Evolutionary conservation across 2,113 vertebrate species (phyloP), one percentile per base, ranked within the genome.

Genomic region (Chloebia gouldiae): DNA sequence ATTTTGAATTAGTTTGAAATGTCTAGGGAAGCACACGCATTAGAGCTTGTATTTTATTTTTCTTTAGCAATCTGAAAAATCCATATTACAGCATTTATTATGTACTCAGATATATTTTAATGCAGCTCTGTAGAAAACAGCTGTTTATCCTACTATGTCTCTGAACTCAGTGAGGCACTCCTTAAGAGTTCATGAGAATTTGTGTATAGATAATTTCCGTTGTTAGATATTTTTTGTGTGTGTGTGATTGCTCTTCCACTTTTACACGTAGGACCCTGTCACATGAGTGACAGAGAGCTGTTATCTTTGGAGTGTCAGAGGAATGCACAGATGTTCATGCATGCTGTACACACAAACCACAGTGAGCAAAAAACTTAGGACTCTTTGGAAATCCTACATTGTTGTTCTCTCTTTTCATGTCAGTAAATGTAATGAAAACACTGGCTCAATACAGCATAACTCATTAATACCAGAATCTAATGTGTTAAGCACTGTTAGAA

Each of bases 401-500:
- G 71, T 71, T 81, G 65, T 91, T 84, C 51, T 63, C 2, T 70
- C 65, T 93, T 70, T 49, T 57, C 51, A 71, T 79, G 63, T 75
- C 47, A 50, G 64, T 40, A 72, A 83, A 39, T 33, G 49, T 69
- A 93, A 92, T 50, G 51, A 90, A 95, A 88, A 93, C 49, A 35
- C 65, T 79, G 71, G 45, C 75, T 82, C 65, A 73, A 9, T 69
- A 69, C 40, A 92, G 37, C n/a, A 35, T 66, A 91, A 91, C 63
- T 94, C 92, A 91, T 93, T 93, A 95, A 75, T 71, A 81, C 44
- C 33, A 91, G 70, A 90, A 90, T 35, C 24, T 65, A 82, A 82
- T 44, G 65, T 81, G 61, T 69, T 96, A 92, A 94, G 31, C 61
- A 69, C 80, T 90, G 87, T 63, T 90, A 88, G 77, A 97, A 86